These are phyloP conservation scores for Delphinus delphis DNA, from an alignment of 2,113 vertebrate genomes.

Conservation along the genomic window DNA sequence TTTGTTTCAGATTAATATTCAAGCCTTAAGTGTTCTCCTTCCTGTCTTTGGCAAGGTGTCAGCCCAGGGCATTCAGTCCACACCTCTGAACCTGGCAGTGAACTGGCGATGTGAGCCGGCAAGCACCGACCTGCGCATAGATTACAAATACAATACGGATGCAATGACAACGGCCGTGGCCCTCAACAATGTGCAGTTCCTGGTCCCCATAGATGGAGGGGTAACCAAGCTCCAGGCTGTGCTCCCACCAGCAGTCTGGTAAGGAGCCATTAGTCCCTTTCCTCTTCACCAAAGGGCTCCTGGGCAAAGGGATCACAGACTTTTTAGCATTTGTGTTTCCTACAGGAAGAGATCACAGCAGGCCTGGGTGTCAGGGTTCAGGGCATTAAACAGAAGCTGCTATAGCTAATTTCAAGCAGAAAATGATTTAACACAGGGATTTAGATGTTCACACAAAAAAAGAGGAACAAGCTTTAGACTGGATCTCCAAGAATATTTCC, in stretches of 20 bases:
- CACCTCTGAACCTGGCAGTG: slow-evolving; percentile 95
- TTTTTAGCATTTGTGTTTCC: not conserved
- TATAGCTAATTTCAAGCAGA: not conserved
- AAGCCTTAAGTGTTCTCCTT: slow-evolving; percentile 60
- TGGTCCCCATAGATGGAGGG: slow-evolving; percentile 93
- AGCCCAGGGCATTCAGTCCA: slow-evolving; percentile 95
- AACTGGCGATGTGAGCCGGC: slow-evolving; percentile 94
- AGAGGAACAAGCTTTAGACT: not conserved
- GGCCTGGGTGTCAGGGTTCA: not conserved
- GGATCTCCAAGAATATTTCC: not conserved
- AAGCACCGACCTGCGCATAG: slow-evolving; percentile 96
- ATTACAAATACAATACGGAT: slow-evolving; percentile 97
- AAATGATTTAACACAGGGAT: not conserved
- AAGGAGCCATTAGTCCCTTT: slow-evolving; percentile 40
- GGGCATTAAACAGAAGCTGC: not conserved
- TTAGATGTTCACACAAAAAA: not conserved
- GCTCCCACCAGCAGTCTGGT: slow-evolving; percentile 96
- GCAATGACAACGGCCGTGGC: slow-evolving; percentile 93
- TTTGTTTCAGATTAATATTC: not conserved
- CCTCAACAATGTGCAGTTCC: slow-evolving; percentile 95
- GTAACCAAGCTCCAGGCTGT: slow-evolving; percentile 94
- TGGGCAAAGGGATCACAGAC: not conserved
- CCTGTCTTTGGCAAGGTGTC: slow-evolving; percentile 89
- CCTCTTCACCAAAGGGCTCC: not conserved
- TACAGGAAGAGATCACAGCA: not conserved